Base-by-base conservation (phyloP, 2,113 vertebrate genomes). In the Mesoclemmys tuberculata region DNA sequence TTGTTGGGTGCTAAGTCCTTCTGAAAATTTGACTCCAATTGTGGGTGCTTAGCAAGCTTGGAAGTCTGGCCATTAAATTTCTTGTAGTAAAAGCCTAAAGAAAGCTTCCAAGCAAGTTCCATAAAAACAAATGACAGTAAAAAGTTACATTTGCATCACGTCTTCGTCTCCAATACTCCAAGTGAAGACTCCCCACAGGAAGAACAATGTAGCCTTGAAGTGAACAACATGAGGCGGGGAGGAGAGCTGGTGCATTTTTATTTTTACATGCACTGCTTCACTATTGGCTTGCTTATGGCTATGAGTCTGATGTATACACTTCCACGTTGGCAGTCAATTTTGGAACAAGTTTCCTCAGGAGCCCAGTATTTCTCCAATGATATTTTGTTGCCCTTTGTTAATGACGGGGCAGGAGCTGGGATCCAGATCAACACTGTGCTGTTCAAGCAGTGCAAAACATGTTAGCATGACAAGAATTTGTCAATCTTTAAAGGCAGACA, bases 181-280 rank as follows among this genome's bases (percentile, higher is more conserved):
- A 41, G 11, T 77, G 74, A 77, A 77, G 22, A 44, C 11, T 13
- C 2, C 2, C 11, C 9, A 9, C 11, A 27, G 77, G 92, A 44
- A 0, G 14, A 41, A 31, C 8, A 68, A 35, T 31, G 48, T 64
- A 56, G 71, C 22, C 35, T 75, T 3, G 82, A 81, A 41, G 6
- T 8, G 18, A 41, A 9, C 38, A 3, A 19, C 38, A 52, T 6
- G 44, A 9, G 1, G 6, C 2, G 5, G 3, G 6, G 0, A 31
- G 2, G 12, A 10, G 5, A 3, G 14, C 10, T 5, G 55, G 22
- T 41, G 12, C 51, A 80, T 46, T 41, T 41, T 27, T 71, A 38
- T 38, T 71, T n/a, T 71, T 0, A 44, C 4, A 38, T 0, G 0
- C 1, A 3, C 2, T 0, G 1, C 35, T 9, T 21, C 8, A 54